Evolutionary conservation across 2,888 invertebrate species (phyloP), one percentile per base, ranked within the genome.

Genomic region (Limnephilus marmoratus): DNA sequence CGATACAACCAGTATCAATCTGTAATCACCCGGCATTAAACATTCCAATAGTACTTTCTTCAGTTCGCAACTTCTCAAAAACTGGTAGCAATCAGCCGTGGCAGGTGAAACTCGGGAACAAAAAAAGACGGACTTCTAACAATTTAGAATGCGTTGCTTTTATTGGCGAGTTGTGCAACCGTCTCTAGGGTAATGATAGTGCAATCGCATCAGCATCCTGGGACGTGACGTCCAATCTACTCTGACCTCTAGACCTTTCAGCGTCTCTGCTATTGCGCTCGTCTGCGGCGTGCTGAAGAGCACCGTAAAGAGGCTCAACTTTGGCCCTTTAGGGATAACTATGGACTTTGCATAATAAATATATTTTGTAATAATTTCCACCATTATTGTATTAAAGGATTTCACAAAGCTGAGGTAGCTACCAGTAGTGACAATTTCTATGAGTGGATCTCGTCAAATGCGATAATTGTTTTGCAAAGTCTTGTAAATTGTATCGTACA

Each of bases 171-270:
- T 68, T 68, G 68, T 68, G 68, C 68, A 68, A 68, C 68, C 68
- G 68, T 68, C 68, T 68, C 68, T 68, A n/a, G 68, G 68, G 68
- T 68, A 68, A 68, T 68, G 68, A 68, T 68, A 68, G 68, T 68
- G 68, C 68, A n/a, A 68, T 68, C 68, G n/a, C 68, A 68, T 68
- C 68, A 68, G n/a, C 68, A 68, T 68, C 68, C 68, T 68, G 68
- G 68, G 68, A n/a, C 68, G 68, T 68, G 68, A 68, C 68, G 68
- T n/a, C n/a, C 68, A 68, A 68, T 68, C 68, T 68, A n/a, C 68
- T 68, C 68, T 68, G 68, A 68, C 68, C 68, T 68, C 24, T 18
- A 24, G 68, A 68, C 68, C 68, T 68, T 68, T 68, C 24, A 68
- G 24, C 68, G 24, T 68, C 68, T 68, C n/a, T 68, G 24, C 68